Conservation (phyloP, 2,888 invertebrate genomes). For the Leptinotarsa tumamoca region DNA sequence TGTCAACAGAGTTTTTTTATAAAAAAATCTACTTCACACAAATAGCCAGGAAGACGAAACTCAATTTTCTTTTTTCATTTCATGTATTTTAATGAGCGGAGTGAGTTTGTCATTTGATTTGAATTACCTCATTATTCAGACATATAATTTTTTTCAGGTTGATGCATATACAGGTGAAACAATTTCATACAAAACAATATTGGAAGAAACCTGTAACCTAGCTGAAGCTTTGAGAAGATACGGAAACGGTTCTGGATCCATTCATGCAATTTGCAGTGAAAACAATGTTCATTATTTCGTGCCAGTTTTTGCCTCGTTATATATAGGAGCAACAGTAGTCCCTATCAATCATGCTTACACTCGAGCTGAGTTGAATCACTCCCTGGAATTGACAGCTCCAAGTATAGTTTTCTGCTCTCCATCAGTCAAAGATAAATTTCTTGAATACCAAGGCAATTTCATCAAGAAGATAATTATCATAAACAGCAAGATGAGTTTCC, state of each 20-base stretch:
- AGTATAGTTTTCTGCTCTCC: conserved; percentile 75
- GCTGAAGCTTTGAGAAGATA: conserved; percentile 49
- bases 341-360: conserved; percentile 52
- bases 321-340: conserved; percentile 52
- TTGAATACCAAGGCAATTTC: conserved; percentile 60
- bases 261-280: conserved; percentile 54
- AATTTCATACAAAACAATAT: conserved; percentile 44
- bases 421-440: conserved; percentile 69
- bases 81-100: no score
- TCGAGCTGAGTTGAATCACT: conserved; percentile 63
- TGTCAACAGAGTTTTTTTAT: no score
- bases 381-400: conserved; percentile 74
- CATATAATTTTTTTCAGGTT: neutral
- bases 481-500: neutral
- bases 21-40: no score
- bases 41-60: no score
- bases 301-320: conserved; percentile 53
- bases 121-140: no score
- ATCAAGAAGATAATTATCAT: conserved; percentile 9
- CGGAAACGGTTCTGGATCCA: conserved; percentile 48
- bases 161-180: conserved; percentile 5
- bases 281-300: conserved; percentile 54
- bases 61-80: no score
- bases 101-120: no score
- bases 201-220: conserved; percentile 49